Conservation (phyloP, 2,797 vertebrate genomes). For the Choloepus didactylus region DNA sequence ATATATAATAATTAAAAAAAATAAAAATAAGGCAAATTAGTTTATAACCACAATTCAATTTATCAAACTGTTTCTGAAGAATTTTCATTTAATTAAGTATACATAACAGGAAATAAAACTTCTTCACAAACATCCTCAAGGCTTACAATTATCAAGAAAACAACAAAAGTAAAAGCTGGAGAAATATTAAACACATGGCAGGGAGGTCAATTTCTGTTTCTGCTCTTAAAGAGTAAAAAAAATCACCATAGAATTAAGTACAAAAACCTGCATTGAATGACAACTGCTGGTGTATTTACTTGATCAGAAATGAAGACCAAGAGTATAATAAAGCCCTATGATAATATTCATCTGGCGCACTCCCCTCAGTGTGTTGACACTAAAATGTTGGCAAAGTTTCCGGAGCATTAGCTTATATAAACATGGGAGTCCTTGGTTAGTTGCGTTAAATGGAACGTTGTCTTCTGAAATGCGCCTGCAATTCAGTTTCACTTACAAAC, state of each 20-base stretch:
- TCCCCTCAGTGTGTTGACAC: conserved; percentile 84
- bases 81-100: conserved; percentile 89
- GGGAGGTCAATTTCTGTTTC: conserved; percentile 83
- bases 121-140: conserved; percentile 88
- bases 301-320: conserved; percentile 90
- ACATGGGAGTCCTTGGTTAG: conserved; percentile 87
- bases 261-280: conserved; percentile 92
- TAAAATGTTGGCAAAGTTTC: conserved; percentile 87
- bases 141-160: conserved; percentile 87
- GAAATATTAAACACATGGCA: conserved; percentile 86
- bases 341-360: conserved; percentile 87
- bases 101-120: conserved; percentile 88
- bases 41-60: conserved; percentile 88
- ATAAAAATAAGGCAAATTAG: conserved; percentile 87
- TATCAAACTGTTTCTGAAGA: conserved; percentile 88
- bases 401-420: conserved; percentile 87
- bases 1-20: too few relatives aligned
- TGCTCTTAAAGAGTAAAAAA: conserved; percentile 90
- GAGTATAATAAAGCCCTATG: conserved; percentile 90
- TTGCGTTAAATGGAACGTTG: conserved; percentile 86
- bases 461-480: conserved; percentile 87
- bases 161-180: conserved; percentile 87
- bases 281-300: conserved; percentile 91
- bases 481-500: conserved; percentile 87
- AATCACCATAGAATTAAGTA: conserved; percentile 90